These are phyloP conservation scores for Myotis brandtii DNA, from an alignment of 2,113 vertebrate genomes.

Conservation along the genomic window DNA sequence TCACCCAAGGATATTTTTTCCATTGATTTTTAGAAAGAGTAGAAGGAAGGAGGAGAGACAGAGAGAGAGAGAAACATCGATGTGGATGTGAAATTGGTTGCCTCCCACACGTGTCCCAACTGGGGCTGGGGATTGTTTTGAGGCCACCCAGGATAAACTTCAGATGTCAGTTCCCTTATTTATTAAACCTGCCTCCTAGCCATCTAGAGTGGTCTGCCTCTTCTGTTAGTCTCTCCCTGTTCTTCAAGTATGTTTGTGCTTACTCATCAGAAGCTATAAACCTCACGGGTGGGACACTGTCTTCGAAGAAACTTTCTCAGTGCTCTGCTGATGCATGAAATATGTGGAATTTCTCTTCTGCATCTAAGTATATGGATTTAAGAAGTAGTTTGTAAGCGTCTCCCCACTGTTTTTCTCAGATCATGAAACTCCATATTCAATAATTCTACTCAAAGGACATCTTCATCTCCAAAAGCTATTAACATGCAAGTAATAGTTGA, in stretches of 20 bases:
- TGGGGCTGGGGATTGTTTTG: neutral
- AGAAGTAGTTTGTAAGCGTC: neutral
- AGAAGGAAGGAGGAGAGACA: no score
- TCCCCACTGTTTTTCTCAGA: neutral
- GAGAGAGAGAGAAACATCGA: no score
- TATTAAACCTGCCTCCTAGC: neutral
- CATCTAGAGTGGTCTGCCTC: no score
- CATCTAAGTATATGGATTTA: neutral
- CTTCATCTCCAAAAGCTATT: neutral
- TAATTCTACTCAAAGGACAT: neutral
- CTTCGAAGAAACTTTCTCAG: neutral
- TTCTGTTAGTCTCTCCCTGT: neutral
- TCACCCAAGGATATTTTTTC: no score
- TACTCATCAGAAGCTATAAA: neutral
- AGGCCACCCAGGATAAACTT: neutral
- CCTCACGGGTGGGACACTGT: neutral
- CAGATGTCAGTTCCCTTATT: no score
- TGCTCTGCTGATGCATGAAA: neutral
- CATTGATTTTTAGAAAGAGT: no score
- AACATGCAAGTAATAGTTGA: neutral
- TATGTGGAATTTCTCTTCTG: neutral
- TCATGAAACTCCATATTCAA: neutral
- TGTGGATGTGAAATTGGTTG: no score
- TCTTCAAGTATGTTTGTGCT: neutral
- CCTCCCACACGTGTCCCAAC: no score